Base-by-base conservation (phyloP, 2,113 vertebrate species). In the Macrotus californicus region DNA sequence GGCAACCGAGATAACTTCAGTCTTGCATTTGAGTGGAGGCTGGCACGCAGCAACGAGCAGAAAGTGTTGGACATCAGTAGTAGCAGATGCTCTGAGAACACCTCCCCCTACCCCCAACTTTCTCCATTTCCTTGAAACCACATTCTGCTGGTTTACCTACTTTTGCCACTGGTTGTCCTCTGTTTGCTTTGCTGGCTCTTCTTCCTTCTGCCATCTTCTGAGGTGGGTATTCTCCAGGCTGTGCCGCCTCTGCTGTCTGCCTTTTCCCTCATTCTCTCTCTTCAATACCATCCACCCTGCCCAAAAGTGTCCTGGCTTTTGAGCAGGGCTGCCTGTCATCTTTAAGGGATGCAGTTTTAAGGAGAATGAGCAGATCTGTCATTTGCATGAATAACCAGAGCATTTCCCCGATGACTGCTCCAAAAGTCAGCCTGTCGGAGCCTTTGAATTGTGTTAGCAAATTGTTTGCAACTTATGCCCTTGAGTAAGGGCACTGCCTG, bases 401-500 rank as follows among this genome's bases (percentile, higher is more conserved):
- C 22, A 1, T 43, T 89, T 94, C 66, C n/a, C 96, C 64, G 26
- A 54, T 11, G 73, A 56, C 69, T 92, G 54, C 54, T 79, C 41
- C 31, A 2, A 75, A 84, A 89, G 82, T 34, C 89, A 39, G 39
- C 31, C 56, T 83, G 88, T 83, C 50, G 84, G 80, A 94, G 72
- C 72, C 85, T 92, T 61, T 87, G 84, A 90, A 66, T 50, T 24
- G 34, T 54, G 21, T 88, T 77, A 52, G 76, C 3, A 5, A 70
- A 81, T 83, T 80, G 70, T 93, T 90, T 88, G 76, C 56, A 46
- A 72, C 21, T 5, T 91, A 26, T 18, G 76, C 41, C 92, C 90
- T 97, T 96, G 92, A 93, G 70, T 75, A 70, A 96, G 87, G 93
- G 86, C 77, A 56, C 64, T 2, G 26, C 75, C 56, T 90, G 69